Base-by-base conservation (phyloP, 1,140 invertebrate genomes). In the Drosophila pachea region DNA sequence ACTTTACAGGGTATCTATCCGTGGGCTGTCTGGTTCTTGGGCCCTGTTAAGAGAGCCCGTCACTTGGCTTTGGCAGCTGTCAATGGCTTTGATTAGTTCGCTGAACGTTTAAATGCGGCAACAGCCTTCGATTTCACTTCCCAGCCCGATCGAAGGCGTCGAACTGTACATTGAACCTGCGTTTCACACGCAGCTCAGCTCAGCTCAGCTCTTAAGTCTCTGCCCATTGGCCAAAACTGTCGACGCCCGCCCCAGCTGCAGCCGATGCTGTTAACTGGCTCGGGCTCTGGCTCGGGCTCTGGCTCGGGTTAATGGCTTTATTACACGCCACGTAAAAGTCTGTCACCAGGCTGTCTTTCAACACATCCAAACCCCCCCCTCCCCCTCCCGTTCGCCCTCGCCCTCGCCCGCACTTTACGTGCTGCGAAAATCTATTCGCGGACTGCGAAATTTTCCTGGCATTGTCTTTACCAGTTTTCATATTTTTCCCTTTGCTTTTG, bases 91-190 rank as follows among this genome's bases (percentile, higher is more conserved):
- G 78, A 83, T 82, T 78, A 73, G 78, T 82, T 78, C 78, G 70
- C 77, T 82, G 78, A 81, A 82, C 68, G 76, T 7, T 8, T 4
- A 47, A 29, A 47, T 9, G 50, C 71, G 60, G 38, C 31, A 59
- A 67, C 82, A 67, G 64, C 79, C 78, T 83, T 83, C 79, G 79
- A 83, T 83, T 83, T 83, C 78, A 83, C 79, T 75, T 65, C 47
- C 31, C 14, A 53, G 48, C 11, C 50, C 35, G 8, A 63, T 47
- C 22, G 68, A 76, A 81, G 77, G 73, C 72, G 72, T 75, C 40
- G 40, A 22, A 32, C 31, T 62, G 70, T 71, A 49, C 78, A 83
- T 78, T 82, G 78, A 82, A 83, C 78, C 78, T 65, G 68, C 11
- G 68, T 73, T 78, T 83, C 74, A 73, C 77, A 79, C 76, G 76